These are phyloP conservation scores for Galagoides demidoff DNA, from an alignment of 2,797 vertebrate genomes.

Conservation along the genomic window DNA sequence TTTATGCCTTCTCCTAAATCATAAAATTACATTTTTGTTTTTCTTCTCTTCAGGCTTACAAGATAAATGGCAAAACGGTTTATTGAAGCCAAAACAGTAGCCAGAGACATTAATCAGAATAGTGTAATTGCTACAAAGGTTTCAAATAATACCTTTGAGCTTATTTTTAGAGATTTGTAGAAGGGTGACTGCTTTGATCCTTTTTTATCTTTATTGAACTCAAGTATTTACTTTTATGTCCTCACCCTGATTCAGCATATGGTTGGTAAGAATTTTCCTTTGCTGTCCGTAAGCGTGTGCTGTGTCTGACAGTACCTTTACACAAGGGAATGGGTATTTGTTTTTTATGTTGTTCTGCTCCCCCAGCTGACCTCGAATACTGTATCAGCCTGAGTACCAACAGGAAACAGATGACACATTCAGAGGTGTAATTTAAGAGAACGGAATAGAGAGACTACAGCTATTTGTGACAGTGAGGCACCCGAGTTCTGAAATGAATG, in stretches of 20 bases:
- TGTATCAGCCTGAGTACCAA: neutral
- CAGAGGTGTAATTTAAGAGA: slow-evolving; percentile 16
- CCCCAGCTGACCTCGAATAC: slow-evolving; percentile 38
- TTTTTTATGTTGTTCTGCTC: slow-evolving; percentile 22
- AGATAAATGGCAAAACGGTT: slow-evolving; percentile 21
- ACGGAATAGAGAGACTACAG: neutral
- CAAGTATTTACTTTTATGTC: slow-evolving; percentile 41
- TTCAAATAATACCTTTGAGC: slow-evolving; percentile 23
- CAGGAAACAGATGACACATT: neutral
- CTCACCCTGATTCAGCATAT: slow-evolving; percentile 5
- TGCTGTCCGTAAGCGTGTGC: neutral
- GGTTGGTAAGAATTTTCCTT: slow-evolving; percentile 31
- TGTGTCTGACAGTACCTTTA: neutral
- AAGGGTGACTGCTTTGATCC: slow-evolving; percentile 30
- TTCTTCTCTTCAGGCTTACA: neutral
- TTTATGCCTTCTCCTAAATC: neutral
- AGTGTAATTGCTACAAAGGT: neutral
- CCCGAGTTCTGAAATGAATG: neutral
- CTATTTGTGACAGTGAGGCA: neutral
- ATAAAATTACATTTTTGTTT: slow-evolving; percentile 28
- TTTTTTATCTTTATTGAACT: slow-evolving; percentile 58
- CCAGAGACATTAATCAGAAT: slow-evolving; percentile 22
- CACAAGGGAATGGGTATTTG: neutral
- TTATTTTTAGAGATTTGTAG: slow-evolving; percentile 51
- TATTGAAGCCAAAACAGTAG: slow-evolving; percentile 24